Evolutionary conservation across 2,888 invertebrate species (phyloP), one percentile per base, ranked within the genome.

Genomic region (Epistrophe grossulariae): DNA sequence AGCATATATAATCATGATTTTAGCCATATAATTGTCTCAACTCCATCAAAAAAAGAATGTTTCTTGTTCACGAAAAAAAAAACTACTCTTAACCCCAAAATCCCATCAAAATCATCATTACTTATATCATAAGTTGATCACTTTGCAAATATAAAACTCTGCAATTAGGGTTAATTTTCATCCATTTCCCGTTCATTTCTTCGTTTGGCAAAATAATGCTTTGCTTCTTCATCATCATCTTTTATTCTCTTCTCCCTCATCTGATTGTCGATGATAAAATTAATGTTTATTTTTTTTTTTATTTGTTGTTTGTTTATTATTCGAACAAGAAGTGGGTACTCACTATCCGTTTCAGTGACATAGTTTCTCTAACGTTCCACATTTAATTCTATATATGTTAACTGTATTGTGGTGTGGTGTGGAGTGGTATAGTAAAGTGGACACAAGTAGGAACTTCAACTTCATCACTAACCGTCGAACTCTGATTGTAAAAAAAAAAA

Each of bases 81-180:
- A 60, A 28, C n/a, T 52, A 24, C 19, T 31, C 38, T 35, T 62
- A 68, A 43, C 19, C 38, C 48, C 17, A 68, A 68, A 31, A 15
- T 11, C 11, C 6, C 11, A 38, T 7, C 13, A 35, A 60, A 60
- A 74, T 70, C 64, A 35, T 59, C 43, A 66, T 17, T 66, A n/a
- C n/a, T n/a, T n/a, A n/a, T 74, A 74, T 77, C 71, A 74, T 38
- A 74, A 76, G 60, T 76, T 72, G 77, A 62, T 73, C 81, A 52
- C 19, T 57, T 57, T 55, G 59, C 50, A 70, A 70, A 55, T 55
- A 55, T 17, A 40, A 24, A 24, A 64, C 66, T 68, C 76, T 74
- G 66, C 80, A 88, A 88, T 89, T 89, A 88, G 89, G 89, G 88
- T 89, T 89, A 89, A 89, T 89, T 88, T 88, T 81, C 70, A 70